These are phyloP conservation scores for Cheilosia variabilis DNA, from an alignment of 2,888 invertebrate species.

Conservation along the genomic window DNA sequence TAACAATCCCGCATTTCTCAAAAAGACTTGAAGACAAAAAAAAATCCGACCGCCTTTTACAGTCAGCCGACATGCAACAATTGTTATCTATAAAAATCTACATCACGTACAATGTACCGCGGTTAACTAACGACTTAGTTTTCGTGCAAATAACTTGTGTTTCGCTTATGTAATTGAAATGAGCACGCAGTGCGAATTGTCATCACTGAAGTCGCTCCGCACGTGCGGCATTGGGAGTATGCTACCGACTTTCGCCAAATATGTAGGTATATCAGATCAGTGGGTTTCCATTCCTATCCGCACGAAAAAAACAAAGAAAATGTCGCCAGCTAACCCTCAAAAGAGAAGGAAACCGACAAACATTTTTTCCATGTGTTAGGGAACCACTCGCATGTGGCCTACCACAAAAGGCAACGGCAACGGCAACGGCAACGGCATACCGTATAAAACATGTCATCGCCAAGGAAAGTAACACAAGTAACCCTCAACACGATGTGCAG, in stretches of 20 bases:
- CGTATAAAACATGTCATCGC: slow-evolving; percentile 60
- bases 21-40: too few relatives aligned
- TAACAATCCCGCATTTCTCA: too few relatives aligned
- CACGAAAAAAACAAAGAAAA: slow-evolving; percentile 50
- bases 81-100: slow-evolving; percentile 1
- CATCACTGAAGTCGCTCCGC: slow-evolving; percentile 38
- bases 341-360: slow-evolving; percentile 2
- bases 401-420: too few relatives aligned
- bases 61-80: background rate
- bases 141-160: slow-evolving; percentile 43
- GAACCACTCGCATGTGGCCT: slow-evolving; percentile 19
- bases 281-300: slow-evolving; percentile 13
- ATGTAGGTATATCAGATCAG: slow-evolving; percentile 18
- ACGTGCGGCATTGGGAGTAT: slow-evolving; percentile 16
- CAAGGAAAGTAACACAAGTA: slow-evolving; percentile 38
- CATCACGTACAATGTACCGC: slow-evolving; percentile 4
- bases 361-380: slow-evolving; percentile 26
- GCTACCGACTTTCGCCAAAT: slow-evolving; percentile 18
- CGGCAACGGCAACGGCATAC: background rate
- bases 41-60: too few relatives aligned
- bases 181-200: slow-evolving; percentile 43
- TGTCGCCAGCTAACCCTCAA: background rate
- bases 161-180: slow-evolving; percentile 32
- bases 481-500: slow-evolving; percentile 32
- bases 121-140: slow-evolving; percentile 10